Conservation (phyloP, 2,797 vertebrate genomes). For the Cetoscarus ocellatus region DNA sequence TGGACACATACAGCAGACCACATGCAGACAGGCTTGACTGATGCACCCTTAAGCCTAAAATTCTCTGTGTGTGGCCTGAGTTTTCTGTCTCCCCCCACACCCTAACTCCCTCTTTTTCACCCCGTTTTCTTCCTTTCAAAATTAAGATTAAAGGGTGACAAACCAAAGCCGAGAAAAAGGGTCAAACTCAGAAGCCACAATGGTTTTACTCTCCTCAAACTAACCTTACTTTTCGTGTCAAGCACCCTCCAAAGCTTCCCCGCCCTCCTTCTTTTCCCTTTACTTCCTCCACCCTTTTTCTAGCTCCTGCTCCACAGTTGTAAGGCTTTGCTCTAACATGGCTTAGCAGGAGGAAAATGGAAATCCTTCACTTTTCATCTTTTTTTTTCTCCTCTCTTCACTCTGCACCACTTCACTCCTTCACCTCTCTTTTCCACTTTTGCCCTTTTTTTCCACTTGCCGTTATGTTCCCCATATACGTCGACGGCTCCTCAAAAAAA, state of each 20-base stretch:
- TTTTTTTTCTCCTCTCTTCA: constrained; percentile 16
- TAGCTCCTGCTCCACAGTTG: constrained; percentile 32
- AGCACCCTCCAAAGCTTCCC: constrained; percentile 12
- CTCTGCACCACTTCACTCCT: constrained; percentile 38
- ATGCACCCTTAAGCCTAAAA: constrained; percentile 68
- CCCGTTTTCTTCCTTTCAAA: constrained; percentile 38
- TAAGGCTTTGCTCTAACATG: constrained; percentile 33
- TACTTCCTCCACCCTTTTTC: constrained; percentile 24
- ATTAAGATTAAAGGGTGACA: constrained; percentile 42
- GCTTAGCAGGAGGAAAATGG: constrained; percentile 44
- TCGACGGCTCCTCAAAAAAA: constrained; percentile 70
- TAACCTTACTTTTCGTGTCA: constrained; percentile 23
- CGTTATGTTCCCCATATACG: constrained; percentile 75
- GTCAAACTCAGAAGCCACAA: constrained; percentile 41
- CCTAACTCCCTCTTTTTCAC: neutral
- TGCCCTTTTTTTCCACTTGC: constrained; percentile 2
- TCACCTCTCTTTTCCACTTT: constrained; percentile 27
- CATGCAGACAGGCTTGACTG: constrained; percentile 72
- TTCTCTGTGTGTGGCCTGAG: constrained; percentile 80
- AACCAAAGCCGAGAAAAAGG: constrained; percentile 32
- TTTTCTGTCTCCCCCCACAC: constrained; percentile 10
- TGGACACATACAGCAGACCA: constrained; percentile 72
- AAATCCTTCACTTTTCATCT: constrained; percentile 44
- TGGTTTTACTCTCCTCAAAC: constrained; percentile 36
- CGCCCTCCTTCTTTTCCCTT: constrained; percentile 5